These are phyloP conservation scores for Panagrolaimus sp. DNA, from an alignment of 1,140 invertebrate species.

Conservation along the genomic window DNA sequence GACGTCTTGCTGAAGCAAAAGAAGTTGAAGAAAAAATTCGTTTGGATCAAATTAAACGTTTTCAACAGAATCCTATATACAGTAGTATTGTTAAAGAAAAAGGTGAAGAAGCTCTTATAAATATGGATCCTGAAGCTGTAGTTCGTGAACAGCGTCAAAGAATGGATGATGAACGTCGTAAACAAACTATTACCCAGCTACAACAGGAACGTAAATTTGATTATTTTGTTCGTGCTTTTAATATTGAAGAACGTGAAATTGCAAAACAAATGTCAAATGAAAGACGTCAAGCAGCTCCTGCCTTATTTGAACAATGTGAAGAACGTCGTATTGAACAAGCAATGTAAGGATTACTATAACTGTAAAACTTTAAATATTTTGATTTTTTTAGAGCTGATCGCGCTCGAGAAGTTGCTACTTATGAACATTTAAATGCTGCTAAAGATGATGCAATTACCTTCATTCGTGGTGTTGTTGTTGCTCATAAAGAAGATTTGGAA, in stretches of 20 bases:
- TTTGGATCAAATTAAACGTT: constrained; percentile 22
- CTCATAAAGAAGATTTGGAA: constrained; percentile 39
- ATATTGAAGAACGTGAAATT: constrained; percentile 52
- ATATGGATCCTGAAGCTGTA: constrained; percentile 53
- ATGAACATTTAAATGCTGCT: constrained; percentile 32
- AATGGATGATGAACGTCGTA: constrained; percentile 45
- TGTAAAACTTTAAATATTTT: not conserved
- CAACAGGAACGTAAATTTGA: constrained; percentile 58
- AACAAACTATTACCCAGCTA: constrained; percentile 44
- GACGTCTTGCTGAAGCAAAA: constrained; percentile 45
- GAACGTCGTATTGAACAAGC: constrained; percentile 44
- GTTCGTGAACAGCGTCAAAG: constrained; percentile 45
- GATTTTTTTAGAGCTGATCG: constrained; percentile 41
- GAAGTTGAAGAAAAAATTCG: constrained; percentile 37
- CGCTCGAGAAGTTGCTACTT: constrained; percentile 37
- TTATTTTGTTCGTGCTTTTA: constrained; percentile 51
- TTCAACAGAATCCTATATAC: constrained; percentile 43
- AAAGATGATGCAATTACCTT: constrained; percentile 41
- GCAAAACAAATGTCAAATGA: constrained; percentile 39
- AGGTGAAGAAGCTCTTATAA: constrained; percentile 43
- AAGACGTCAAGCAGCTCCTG: constrained; percentile 23
- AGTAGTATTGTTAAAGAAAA: constrained; percentile 51
- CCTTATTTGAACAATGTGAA: constrained; percentile 43
- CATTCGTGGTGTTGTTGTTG: constrained; percentile 35
- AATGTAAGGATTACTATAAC: constrained; percentile 33